phyloP scores from a whole-genome alignment of 2,888 invertebrate genomes.

The Amphimallon solstitiale region DNA sequence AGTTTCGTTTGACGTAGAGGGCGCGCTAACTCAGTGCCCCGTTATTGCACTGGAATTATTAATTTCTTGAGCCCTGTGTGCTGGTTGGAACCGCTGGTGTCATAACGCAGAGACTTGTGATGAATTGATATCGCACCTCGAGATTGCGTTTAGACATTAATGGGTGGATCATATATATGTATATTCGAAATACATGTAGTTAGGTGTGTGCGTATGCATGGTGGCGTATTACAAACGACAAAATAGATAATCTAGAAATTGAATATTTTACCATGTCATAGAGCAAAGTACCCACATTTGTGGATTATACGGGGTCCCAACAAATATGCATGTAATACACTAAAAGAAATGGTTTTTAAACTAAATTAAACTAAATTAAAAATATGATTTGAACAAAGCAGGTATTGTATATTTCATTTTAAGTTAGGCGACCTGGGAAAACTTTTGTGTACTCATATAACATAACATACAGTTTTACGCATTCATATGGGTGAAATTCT shows the following conservation, averaged over 20 bases:
- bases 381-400: too few species aligned
- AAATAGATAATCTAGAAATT: constrained; percentile 22
- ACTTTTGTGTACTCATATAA: too few species aligned
- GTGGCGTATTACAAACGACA: constrained; percentile 9
- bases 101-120: constrained; percentile 57
- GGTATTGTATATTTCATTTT: too few species aligned
- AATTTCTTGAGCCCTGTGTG: constrained; percentile 44
- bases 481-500: too few species aligned
- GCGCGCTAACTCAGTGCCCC: constrained; percentile 49
- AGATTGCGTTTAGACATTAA: constrained; percentile 59
- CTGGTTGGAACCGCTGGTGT: constrained; percentile 50
- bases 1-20: constrained; percentile 57
- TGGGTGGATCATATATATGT: constrained; percentile 53
- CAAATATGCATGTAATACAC: too few species aligned
- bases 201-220: constrained; percentile 26
- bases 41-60: constrained; percentile 49
- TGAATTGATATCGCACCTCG: constrained; percentile 59
- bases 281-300: background rate
- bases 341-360: too few species aligned
- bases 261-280: constrained; percentile 14
- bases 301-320: background rate
- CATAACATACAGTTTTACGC: too few species aligned
- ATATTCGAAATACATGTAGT: constrained; percentile 39
- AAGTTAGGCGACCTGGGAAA: too few species aligned
- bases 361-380: too few species aligned